Base-by-base conservation (phyloP, 1,140 invertebrate genomes). In the Trichonephila clavata region DNA sequence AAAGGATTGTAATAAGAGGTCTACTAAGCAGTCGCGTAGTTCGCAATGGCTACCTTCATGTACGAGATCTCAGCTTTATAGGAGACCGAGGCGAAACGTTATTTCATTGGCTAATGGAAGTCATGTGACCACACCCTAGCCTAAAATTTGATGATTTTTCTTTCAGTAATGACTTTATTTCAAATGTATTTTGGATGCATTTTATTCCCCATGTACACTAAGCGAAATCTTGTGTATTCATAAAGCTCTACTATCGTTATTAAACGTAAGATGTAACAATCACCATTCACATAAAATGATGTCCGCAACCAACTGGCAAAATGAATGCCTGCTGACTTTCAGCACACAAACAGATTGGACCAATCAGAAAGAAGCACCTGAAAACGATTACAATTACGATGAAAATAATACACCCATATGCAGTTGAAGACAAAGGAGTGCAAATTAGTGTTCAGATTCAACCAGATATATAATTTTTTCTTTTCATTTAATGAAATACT, bases 91-190 rank as follows among this genome's bases (percentile, higher is more conserved):
- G 61, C 63, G 32, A 84, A 65, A 61, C 27, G 71, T 80, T n/a
- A 39, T 80, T 80, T 84, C 81, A 92, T 92, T 92, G 90, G 90
- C 90, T 92, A 84, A 43, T 84, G 61, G 32, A 39, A 80, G 80
- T 92, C 90, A 92, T 92, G 81, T 92, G 90, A 92, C 90, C 81
- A 92, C 90, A 84, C 90, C 77, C 81, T 84, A 24, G 14, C 39
- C n/a, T 24, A 63, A 63, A 63, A 63, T 63, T 87, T 87, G 86
- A n/a, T 24, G 32, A 32, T 39, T 77, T 32, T 77, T 20, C 24
- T 32, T 77, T 77, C 1, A 32, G 71, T 39, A 77, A 32, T 77
- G 5, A 32, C 1, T 32, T 18, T 77, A 77, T 77, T 77, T 77
- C 32, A 77, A 18, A 18, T 32, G 18, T 32, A 77, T 18, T 32